A percentile compares a stretch with the other conserved stretches of the same genome.
These are phyloP conservation scores for Linnaemya tessellans DNA, from an alignment of 2,888 invertebrate genomes.

Conservation along the genomic window DNA sequence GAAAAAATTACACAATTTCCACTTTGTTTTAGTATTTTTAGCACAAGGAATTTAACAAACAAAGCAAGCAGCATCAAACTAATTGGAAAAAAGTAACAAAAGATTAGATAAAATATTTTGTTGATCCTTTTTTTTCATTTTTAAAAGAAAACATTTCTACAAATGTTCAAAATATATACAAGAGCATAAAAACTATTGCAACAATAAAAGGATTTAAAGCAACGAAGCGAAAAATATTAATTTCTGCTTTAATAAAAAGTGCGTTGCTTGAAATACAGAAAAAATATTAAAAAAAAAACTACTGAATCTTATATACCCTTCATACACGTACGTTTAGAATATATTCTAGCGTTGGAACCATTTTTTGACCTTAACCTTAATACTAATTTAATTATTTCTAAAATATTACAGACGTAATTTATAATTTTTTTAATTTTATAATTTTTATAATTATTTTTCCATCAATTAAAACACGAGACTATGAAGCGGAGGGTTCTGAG, in stretches of 20 bases:
- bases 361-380: no score
- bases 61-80: slow-evolving; percentile 26
- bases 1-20: slow-evolving; percentile 5
- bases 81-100: slow-evolving; percentile 46
- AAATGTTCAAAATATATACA: background rate
- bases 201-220: slow-evolving; percentile 6
- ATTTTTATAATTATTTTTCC: no score
- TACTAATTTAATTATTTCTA: no score
- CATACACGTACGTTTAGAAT: no score
- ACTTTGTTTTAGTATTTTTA: slow-evolving; percentile 37
- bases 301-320: no score
- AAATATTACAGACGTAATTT: no score
- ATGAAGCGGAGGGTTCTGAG: no score
- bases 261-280: no score
- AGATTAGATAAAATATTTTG: slow-evolving; percentile 57
- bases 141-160: background rate
- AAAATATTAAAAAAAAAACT: no score
- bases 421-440: no score
- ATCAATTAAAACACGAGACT: no score
- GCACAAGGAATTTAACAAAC: slow-evolving; percentile 52
- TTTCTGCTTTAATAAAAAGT: background rate
- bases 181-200: slow-evolving; percentile 18
- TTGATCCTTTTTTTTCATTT: slow-evolving; percentile 43
- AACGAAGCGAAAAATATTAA: slow-evolving; percentile 21
- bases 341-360: no score